Conservation (phyloP, 1,140 invertebrate species). For the Pseudomyrmex flavicornis region DNA sequence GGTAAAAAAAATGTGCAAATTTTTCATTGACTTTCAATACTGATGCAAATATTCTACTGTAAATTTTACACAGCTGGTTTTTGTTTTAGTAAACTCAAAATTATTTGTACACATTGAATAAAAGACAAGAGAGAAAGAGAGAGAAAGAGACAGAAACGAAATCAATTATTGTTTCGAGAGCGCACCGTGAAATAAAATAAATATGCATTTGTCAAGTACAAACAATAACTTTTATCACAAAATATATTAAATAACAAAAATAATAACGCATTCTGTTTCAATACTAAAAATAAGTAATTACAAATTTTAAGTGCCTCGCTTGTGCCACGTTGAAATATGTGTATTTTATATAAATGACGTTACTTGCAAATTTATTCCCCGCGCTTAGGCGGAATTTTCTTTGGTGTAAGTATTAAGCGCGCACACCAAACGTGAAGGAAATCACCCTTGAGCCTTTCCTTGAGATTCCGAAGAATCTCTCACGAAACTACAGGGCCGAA, state of each 20-base stretch:
- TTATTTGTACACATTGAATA: background rate
- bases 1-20: background rate
- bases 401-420: constrained; percentile 16
- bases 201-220: background rate
- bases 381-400: constrained; percentile 13
- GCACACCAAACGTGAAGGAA: background rate
- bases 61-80: background rate
- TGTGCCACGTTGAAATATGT: background rate
- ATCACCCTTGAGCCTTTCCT: constrained; percentile 15
- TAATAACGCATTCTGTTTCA: background rate
- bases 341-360: background rate
- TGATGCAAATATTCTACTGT: background rate
- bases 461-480: constrained; percentile 39
- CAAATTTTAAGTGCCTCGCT: background rate
- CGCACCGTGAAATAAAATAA: background rate
- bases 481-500: constrained; percentile 27
- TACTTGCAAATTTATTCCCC: constrained; percentile 1
- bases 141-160: too few relatives aligned
- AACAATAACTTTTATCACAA: background rate
- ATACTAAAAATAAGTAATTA: constrained; percentile 4
- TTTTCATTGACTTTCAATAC: background rate
- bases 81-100: background rate
- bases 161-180: background rate
- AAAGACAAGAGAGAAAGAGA: background rate
- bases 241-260: background rate